Conservation (phyloP, 2,113 vertebrate genomes). For the Cygnus atratus region DNA sequence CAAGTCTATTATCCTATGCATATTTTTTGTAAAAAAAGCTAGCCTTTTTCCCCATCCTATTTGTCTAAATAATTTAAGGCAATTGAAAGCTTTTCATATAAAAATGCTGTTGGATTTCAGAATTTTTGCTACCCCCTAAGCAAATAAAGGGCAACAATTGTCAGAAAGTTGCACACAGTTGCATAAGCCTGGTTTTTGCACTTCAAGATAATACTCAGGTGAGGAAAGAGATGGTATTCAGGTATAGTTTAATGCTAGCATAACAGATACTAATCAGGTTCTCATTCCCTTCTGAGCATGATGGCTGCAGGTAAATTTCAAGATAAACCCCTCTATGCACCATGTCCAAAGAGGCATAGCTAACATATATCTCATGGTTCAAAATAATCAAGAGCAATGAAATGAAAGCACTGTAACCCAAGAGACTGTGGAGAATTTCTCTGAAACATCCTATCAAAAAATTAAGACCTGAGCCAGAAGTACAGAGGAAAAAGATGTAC, state of each 20-base stretch:
- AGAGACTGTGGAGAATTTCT: not conserved
- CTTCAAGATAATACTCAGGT: not conserved
- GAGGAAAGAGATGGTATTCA: not conserved
- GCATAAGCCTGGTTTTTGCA: not conserved
- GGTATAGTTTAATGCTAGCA: not conserved
- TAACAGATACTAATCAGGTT: not conserved
- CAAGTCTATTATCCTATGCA: not conserved
- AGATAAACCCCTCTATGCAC: not conserved
- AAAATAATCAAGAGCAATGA: not conserved
- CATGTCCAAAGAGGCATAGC: not conserved
- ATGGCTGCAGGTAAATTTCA: not conserved
- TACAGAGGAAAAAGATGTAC: not conserved
- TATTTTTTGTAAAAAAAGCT: not conserved
- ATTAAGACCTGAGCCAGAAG: not conserved
- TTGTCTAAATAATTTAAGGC: not conserved
- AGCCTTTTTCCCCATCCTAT: not conserved
- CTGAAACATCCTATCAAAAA: not conserved
- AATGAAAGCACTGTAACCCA: not conserved
- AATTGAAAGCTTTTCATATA: not conserved
- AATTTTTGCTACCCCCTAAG: accelerated
- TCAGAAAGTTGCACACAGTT: not conserved
- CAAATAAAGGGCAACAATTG: not conserved
- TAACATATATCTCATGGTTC: not conserved
- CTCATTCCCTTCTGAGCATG: not conserved
- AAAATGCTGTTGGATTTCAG: not conserved